Evolutionary conservation across 2,797 vertebrate genomes (phyloP).

Genomic region (Podarcis siculus): DNA sequence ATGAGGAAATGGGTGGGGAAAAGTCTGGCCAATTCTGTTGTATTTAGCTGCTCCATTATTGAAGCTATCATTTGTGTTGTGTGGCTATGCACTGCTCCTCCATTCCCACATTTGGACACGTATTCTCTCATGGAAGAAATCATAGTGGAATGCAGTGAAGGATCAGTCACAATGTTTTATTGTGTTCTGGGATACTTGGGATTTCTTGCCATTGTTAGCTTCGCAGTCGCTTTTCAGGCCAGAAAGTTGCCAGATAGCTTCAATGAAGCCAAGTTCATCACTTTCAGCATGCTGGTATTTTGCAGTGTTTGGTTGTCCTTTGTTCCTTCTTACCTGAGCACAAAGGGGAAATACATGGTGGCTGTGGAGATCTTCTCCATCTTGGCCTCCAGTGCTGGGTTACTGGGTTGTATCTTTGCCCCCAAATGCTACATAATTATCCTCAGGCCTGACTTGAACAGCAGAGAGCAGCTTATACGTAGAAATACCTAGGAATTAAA

Average conservation of each 20-base stretch:
- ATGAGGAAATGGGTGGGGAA: not conserved
- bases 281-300: not conserved
- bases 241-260: not conserved
- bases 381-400: not conserved
- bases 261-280: not conserved
- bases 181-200: not conserved
- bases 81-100: not conserved
- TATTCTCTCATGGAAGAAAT: not conserved
- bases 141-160: not conserved
- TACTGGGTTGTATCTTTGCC: not conserved
- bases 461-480: not conserved
- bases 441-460: not conserved
- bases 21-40: not conserved
- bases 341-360: not conserved
- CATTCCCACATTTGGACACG: not conserved
- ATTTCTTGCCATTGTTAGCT: not conserved
- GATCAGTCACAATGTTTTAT: not conserved
- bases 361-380: not conserved
- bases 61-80: not conserved
- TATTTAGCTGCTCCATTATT: not conserved
- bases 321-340: not conserved
- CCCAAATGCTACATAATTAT: not conserved
- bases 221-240: not conserved
- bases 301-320: not conserved
- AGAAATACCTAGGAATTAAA: not conserved